Evolutionary conservation across 2,113 vertebrate species (phyloP).

Genomic region (Terrapene triunguis): DNA sequence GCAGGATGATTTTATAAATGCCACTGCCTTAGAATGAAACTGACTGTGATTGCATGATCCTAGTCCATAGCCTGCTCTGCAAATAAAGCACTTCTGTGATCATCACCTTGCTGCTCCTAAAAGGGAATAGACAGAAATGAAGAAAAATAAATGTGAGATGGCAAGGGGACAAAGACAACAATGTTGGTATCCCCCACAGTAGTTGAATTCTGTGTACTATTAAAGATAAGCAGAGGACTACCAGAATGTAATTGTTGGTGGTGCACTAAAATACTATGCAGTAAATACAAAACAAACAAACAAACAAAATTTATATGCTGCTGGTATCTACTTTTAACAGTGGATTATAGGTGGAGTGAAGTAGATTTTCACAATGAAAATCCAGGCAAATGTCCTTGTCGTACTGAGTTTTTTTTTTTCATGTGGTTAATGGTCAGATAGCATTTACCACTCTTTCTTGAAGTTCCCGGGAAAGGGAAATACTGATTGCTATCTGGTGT

Average conservation of each 20-base stretch:
- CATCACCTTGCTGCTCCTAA: not conserved
- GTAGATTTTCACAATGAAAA: slow-evolving; percentile 5
- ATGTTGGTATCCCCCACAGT: slow-evolving; percentile 2
- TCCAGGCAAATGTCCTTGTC: slow-evolving; percentile 4
- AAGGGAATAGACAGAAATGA: slow-evolving; percentile 6
- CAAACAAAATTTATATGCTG: not conserved
- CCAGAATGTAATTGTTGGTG: slow-evolving; percentile 23
- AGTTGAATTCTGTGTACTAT: slow-evolving; percentile 33
- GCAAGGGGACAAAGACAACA: not conserved
- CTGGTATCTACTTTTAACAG: slow-evolving; percentile 18
- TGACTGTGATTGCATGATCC: not conserved
- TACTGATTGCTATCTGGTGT: not conserved
- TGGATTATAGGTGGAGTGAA: not conserved
- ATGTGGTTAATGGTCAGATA: not conserved
- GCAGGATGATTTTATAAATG: slow-evolving; percentile 29
- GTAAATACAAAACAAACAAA: not conserved
- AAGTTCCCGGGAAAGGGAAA: not conserved
- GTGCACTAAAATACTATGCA: not conserved
- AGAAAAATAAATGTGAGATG: not conserved
- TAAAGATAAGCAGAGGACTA: slow-evolving; percentile 32
- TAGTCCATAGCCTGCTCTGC: not conserved
- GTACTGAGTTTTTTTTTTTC: not conserved
- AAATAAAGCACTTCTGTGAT: not conserved
- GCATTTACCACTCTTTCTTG: not conserved
- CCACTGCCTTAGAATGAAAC: not conserved